Evolutionary conservation across 1,140 invertebrate genomes (phyloP).

Genomic region (Lepidurus apus): DNA sequence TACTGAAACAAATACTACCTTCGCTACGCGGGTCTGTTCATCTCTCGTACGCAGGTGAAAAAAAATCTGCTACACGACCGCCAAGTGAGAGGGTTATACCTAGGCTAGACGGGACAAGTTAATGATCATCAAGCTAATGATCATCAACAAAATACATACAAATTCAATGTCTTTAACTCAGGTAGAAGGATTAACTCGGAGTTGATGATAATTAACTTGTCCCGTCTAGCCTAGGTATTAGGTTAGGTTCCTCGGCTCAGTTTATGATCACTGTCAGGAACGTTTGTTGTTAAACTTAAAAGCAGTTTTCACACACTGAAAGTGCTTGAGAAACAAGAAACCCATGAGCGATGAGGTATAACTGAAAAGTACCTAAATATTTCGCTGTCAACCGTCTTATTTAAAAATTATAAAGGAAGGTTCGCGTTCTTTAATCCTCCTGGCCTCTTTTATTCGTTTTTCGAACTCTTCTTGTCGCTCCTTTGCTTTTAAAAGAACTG

Average conservation of each 20-base stretch:
- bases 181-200: too few relatives aligned
- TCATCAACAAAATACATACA: too few relatives aligned
- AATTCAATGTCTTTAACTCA: too few relatives aligned
- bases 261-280: neutral
- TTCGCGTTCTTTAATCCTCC: neutral
- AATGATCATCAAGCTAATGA: too few relatives aligned
- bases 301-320: neutral
- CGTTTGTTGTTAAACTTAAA: neutral
- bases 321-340: slow-evolving; percentile 6
- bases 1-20: neutral
- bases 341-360: neutral
- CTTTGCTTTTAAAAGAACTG: too few relatives aligned
- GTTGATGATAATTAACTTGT: too few relatives aligned
- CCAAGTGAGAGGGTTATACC: neutral
- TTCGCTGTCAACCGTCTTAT: neutral
- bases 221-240: too few relatives aligned
- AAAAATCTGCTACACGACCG: neutral
- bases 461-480: too few relatives aligned
- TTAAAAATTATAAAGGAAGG: neutral
- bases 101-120: too few relatives aligned
- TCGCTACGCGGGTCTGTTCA: neutral
- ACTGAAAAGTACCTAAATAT: neutral
- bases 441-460: too few relatives aligned
- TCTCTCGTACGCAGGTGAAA: neutral
- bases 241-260: neutral